These are phyloP conservation scores for Ciconia nigra DNA, from an alignment of 2,797 vertebrate genomes.

Conservation along the genomic window DNA sequence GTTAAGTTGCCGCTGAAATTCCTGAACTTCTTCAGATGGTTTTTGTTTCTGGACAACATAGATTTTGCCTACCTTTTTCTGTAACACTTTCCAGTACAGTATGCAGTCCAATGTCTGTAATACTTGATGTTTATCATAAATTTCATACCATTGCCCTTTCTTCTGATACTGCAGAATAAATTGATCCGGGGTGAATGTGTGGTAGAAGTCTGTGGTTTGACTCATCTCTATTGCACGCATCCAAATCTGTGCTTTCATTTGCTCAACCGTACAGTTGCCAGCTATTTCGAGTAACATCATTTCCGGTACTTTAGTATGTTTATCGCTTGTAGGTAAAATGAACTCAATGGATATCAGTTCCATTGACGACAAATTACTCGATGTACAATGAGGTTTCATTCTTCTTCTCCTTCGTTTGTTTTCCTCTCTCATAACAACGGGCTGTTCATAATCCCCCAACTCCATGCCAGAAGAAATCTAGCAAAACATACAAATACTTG, in stretches of 20 bases:
- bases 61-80: constrained; percentile 90
- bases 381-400: constrained; percentile 85
- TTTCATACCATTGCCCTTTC: constrained; percentile 95
- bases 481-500: not conserved
- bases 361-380: constrained; percentile 76
- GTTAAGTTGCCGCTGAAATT: constrained; percentile 91
- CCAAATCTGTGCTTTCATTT: constrained; percentile 96
- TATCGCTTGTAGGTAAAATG: constrained; percentile 84
- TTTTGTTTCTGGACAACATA: constrained; percentile 83
- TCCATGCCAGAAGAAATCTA: constrained; percentile 87
- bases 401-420: constrained; percentile 85
- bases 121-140: constrained; percentile 96
- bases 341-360: constrained; percentile 92
- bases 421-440: constrained; percentile 84
- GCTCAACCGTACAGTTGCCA: constrained; percentile 92
- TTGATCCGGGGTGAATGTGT: constrained; percentile 85
- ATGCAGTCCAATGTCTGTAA: constrained; percentile 97
- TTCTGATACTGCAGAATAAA: constrained; percentile 96
- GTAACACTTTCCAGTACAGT: constrained; percentile 90
- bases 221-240: constrained; percentile 88
- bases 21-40: constrained; percentile 81
- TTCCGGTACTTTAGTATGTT: constrained; percentile 77
- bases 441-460: constrained; percentile 79
- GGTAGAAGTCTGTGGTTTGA: constrained; percentile 88
- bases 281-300: constrained; percentile 84